Conservation (phyloP, 2,113 vertebrate genomes). For the Pagrus major region DNA sequence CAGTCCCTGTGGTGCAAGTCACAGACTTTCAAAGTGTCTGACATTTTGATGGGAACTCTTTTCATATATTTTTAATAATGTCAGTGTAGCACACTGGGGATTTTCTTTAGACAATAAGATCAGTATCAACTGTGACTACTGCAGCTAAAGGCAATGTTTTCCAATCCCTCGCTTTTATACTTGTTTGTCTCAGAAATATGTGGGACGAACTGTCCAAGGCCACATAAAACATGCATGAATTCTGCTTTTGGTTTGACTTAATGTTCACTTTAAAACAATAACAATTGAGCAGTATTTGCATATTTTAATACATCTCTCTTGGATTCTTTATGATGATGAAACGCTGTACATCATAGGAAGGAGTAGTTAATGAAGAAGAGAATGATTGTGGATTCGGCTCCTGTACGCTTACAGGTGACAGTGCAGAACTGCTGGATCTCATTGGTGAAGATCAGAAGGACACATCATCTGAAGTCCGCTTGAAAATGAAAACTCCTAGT, state of each 20-base stretch:
- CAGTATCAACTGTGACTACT: background rate
- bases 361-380: background rate
- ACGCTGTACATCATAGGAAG: background rate
- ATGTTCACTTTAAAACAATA: slow-evolving; percentile 35
- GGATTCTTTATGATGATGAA: background rate
- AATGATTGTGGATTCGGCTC: background rate
- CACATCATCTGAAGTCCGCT: slow-evolving; percentile 15
- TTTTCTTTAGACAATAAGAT: slow-evolving; percentile 36
- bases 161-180: slow-evolving; percentile 8
- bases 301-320: background rate
- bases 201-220: slow-evolving; percentile 30
- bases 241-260: slow-evolving; percentile 18
- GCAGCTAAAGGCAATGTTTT: slow-evolving; percentile 27
- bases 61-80: slow-evolving; percentile 34
- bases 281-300: slow-evolving; percentile 18
- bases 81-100: slow-evolving; percentile 2
- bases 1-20: background rate
- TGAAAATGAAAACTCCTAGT: slow-evolving; percentile 9
- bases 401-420: background rate
- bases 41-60: slow-evolving; percentile 36
- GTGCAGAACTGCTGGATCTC: slow-evolving; percentile 7
- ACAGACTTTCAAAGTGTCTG: background rate
- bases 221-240: slow-evolving; percentile 69
- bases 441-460: slow-evolving; percentile 22
- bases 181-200: slow-evolving; percentile 55